Evolutionary conservation across 23 tunicate genomes (phyloP).

Genomic region (Oikopleura albicans): DNA sequence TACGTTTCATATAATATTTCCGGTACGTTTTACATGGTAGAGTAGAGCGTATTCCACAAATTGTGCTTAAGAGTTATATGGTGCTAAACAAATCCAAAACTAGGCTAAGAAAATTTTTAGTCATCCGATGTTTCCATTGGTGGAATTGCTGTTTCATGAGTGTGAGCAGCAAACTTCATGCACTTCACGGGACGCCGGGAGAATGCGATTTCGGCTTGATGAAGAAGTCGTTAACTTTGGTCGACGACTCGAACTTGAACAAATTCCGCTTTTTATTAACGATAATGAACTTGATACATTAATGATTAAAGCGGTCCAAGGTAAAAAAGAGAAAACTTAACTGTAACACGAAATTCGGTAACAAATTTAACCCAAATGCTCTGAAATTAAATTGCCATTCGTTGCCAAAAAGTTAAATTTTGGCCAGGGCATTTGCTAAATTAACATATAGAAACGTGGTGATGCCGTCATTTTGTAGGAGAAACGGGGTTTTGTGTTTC

Average conservation of each 20-base stretch:
- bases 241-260: constrained; percentile 28
- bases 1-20: too few relatives aligned
- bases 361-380: neutral
- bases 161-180: constrained; percentile 72
- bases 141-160: constrained; percentile 78
- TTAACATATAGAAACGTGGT: too few relatives aligned
- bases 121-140: constrained; percentile 62
- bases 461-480: too few relatives aligned
- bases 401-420: too few relatives aligned
- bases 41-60: too few relatives aligned
- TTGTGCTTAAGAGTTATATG: too few relatives aligned
- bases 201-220: neutral
- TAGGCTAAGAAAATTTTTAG: too few relatives aligned
- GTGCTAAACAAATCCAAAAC: too few relatives aligned
- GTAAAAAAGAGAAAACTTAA: constrained; percentile 23
- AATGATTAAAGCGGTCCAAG: constrained; percentile 10
- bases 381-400: neutral
- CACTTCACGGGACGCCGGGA: neutral
- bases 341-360: neutral
- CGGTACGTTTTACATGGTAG: too few relatives aligned
- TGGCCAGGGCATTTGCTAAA: too few relatives aligned
- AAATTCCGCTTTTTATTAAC: constrained; percentile 46
- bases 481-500: too few relatives aligned
- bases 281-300: constrained; percentile 76
- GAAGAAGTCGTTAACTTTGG: constrained; percentile 32